Percentiles rank a stretch among this genome's conserved stretches.
phyloP scores from a whole-genome alignment of 2,113 vertebrate genomes.

The Potamarius usumacintae region DNA sequence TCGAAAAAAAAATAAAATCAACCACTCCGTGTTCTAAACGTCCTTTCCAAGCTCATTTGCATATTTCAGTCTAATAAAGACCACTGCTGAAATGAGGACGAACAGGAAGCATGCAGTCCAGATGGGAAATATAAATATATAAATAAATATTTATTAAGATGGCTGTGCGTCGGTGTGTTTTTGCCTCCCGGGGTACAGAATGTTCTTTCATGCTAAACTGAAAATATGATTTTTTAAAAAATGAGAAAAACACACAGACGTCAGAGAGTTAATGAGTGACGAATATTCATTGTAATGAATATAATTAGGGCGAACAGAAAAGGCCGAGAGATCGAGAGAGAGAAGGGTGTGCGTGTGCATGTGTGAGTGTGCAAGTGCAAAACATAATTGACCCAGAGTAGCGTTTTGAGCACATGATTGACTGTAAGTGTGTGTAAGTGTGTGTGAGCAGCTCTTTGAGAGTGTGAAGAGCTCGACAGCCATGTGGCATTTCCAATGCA shows the following conservation, averaged over 20 bases:
- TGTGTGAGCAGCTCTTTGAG: constrained; percentile 1
- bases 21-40: not conserved
- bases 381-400: constrained; percentile 20
- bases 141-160: not conserved
- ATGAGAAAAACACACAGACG: not conserved
- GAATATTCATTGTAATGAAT: not conserved
- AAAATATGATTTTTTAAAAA: not conserved
- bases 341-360: not conserved
- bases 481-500: constrained; percentile 31
- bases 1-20: too few relatives aligned
- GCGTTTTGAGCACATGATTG: constrained; percentile 46
- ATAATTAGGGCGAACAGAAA: not conserved
- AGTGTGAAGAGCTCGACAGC: constrained; percentile 25
- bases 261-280: not conserved
- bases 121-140: not conserved
- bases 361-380: not conserved
- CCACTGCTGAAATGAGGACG: not conserved
- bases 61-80: not conserved
- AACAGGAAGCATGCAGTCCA: not conserved
- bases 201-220: not conserved
- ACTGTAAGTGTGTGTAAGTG: constrained; percentile 25
- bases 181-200: not conserved
- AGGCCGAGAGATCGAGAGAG: constrained; percentile 1
- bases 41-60: not conserved
- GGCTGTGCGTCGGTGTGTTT: not conserved